phyloP scores from a whole-genome alignment of 2,113 vertebrate genomes.

The Isichthys henryi region DNA sequence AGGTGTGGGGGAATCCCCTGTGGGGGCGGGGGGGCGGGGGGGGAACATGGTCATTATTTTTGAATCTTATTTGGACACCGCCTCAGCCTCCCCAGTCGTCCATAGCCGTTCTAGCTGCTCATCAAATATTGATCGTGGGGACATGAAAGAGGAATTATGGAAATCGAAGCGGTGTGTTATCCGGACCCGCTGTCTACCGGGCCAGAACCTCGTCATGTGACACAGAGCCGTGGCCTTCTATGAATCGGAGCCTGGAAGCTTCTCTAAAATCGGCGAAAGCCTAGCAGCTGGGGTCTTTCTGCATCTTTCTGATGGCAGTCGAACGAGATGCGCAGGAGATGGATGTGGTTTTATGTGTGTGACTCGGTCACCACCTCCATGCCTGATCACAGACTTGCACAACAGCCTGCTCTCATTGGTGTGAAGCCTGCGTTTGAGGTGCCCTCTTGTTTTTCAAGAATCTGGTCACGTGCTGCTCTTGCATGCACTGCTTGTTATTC shows the following conservation, averaged over 20 bases:
- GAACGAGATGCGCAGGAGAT: not conserved
- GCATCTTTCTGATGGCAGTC: not conserved
- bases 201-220: not conserved
- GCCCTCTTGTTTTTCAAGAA: not conserved
- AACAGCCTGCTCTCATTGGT: not conserved
- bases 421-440: not conserved
- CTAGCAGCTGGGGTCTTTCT: not conserved
- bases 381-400: not conserved
- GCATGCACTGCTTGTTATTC: not conserved
- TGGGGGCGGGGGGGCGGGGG: not conserved
- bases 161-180: slow-evolving; percentile 46
- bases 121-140: slow-evolving; percentile 62
- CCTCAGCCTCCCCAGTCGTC: slow-evolving; percentile 32
- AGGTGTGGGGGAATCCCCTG: not conserved
- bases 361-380: not conserved
- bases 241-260: not conserved
- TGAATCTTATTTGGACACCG: not conserved
- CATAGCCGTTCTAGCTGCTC: slow-evolving; percentile 24
- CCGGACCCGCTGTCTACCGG: not conserved
- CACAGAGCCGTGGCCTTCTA: not conserved
- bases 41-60: not conserved
- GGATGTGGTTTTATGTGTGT: not conserved
- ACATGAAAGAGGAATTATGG: slow-evolving; percentile 49
- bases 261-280: not conserved
- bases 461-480: not conserved